phyloP scores from a whole-genome alignment of 1,140 invertebrate species.

The Drosophila quadrilineata region DNA sequence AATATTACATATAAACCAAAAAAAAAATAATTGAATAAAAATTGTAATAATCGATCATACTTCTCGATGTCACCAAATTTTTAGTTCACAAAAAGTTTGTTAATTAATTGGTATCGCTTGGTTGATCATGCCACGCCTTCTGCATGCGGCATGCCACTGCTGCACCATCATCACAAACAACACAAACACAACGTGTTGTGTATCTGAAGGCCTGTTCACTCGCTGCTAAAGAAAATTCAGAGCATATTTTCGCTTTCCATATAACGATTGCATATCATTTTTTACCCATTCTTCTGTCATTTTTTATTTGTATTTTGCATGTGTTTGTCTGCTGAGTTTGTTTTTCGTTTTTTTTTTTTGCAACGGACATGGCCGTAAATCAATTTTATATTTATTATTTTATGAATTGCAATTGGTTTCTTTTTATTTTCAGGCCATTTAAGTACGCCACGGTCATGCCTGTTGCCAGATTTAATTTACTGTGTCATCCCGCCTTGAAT shows the following conservation, averaged over 20 bases:
- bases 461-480: slow-evolving; percentile 71
- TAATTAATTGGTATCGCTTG: not conserved
- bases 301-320: not conserved
- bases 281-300: not conserved
- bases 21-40: no score
- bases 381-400: slow-evolving; percentile 80
- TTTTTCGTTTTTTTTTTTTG: slow-evolving; percentile 11
- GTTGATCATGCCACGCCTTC: not conserved
- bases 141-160: slow-evolving; percentile 1
- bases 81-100: no score
- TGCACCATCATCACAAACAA: slow-evolving; percentile 9
- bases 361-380: slow-evolving; percentile 64
- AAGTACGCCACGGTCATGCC: slow-evolving; percentile 66
- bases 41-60: no score
- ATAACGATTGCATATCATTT: slow-evolving; percentile 16
- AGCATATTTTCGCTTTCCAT: slow-evolving; percentile 61
- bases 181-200: not conserved
- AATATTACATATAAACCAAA: no score
- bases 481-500: slow-evolving; percentile 32
- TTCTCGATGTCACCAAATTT: no score
- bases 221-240: slow-evolving; percentile 52
- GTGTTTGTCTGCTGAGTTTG: not conserved
- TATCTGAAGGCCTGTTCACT: slow-evolving; percentile 44
- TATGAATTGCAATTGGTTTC: slow-evolving; percentile 68
- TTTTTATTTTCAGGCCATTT: slow-evolving; percentile 41